phyloP scores from a whole-genome alignment of 2,113 vertebrate species.

The Bolborhynchus lineola region DNA sequence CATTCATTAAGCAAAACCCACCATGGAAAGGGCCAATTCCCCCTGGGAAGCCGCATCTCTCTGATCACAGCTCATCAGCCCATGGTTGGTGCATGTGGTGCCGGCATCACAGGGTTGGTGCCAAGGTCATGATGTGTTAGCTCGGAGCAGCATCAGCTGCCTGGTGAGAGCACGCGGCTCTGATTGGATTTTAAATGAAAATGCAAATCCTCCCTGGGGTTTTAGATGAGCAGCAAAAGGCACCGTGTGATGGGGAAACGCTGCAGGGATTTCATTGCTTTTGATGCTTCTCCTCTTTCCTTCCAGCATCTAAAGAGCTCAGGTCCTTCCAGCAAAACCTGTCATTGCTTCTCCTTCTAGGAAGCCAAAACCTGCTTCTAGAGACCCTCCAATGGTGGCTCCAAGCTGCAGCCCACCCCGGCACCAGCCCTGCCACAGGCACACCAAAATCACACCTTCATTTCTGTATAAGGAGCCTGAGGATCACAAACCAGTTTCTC shows the following conservation, averaged over 20 bases:
- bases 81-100: rapidly evolving
- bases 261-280: neutral
- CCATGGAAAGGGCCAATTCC: neutral
- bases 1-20: neutral
- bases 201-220: neutral
- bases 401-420: rapidly evolving
- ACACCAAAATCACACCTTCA: neutral
- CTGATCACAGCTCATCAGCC: neutral
- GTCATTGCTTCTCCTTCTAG: no score
- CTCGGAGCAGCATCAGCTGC: neutral
- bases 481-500: neutral
- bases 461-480: neutral
- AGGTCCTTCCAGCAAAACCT: neutral
- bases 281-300: neutral
- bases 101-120: rapidly evolving
- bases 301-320: neutral
- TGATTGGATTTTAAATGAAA: neutral
- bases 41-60: neutral
- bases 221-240: neutral
- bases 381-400: neutral
- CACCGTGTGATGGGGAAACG: neutral
- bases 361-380: neutral
- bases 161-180: rapidly evolving
- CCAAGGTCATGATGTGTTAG: neutral
- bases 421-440: neutral